Evolutionary conservation across 2,888 invertebrate species (phyloP).

Genomic region (Noctua janthe): DNA sequence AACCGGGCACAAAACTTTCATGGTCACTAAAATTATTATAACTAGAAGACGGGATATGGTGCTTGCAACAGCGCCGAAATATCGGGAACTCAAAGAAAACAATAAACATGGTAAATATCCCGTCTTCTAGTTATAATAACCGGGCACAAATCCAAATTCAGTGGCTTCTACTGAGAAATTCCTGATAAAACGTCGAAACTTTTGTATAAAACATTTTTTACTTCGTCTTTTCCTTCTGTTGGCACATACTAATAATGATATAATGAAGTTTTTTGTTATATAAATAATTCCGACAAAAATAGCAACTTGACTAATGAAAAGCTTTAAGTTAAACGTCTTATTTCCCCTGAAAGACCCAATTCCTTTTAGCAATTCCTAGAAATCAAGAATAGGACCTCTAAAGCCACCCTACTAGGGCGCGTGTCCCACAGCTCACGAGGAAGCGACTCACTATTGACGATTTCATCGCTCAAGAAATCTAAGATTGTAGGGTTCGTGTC

Average conservation of each 20-base stretch:
- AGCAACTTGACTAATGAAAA: conserved; percentile 10
- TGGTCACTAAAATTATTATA: too few relatives aligned
- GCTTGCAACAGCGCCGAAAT: too few relatives aligned
- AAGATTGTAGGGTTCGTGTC: not conserved
- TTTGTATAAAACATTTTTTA: not conserved
- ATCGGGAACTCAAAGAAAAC: too few relatives aligned
- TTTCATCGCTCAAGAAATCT: not conserved
- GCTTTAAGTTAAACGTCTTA: conserved; percentile 7
- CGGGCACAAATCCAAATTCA: not conserved
- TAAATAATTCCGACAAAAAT: conserved; percentile 9
- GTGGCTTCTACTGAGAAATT: not conserved
- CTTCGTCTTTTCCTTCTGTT: not conserved
- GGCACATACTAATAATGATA: not conserved
- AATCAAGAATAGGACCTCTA: not conserved
- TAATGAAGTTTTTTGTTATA: not conserved
- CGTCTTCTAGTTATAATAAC: too few relatives aligned
- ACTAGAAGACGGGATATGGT: too few relatives aligned
- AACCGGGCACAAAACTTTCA: not conserved
- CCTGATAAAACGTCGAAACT: not conserved
- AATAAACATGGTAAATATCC: too few relatives aligned
- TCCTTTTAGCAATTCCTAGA: not conserved
- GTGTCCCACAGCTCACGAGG: not conserved
- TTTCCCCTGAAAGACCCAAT: conserved; percentile 16
- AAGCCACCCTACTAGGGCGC: not conserved
- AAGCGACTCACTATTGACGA: not conserved